Evolutionary conservation across 2,797 vertebrate genomes (phyloP).

Genomic region (Ptychobarbus kaznakovi): DNA sequence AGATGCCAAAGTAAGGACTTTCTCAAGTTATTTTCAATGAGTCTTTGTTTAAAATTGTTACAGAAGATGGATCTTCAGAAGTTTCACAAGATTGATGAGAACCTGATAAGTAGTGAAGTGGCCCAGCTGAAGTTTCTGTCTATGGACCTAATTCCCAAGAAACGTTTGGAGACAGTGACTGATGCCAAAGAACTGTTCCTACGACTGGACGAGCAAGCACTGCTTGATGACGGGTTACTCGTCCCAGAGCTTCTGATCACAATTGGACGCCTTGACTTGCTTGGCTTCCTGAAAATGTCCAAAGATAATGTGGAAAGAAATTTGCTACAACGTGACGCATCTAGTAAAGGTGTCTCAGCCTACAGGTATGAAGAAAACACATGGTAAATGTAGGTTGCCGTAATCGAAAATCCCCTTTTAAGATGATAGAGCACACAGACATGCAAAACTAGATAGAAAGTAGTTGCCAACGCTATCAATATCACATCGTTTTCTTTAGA

Average conservation of each 20-base stretch:
- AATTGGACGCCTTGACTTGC: constrained; percentile 71
- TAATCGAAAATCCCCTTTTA: neutral
- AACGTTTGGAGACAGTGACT: constrained; percentile 66
- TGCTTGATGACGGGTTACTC: constrained; percentile 64
- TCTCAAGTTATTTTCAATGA: neutral
- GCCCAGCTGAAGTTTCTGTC: constrained; percentile 78
- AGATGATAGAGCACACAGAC: neutral
- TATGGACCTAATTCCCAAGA: constrained; percentile 67
- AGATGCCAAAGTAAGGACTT: neutral
- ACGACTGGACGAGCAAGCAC: constrained; percentile 69
- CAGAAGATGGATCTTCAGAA: constrained; percentile 66
- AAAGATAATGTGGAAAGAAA: constrained; percentile 7
- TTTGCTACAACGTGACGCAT: constrained; percentile 36
- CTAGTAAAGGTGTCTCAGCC: constrained; percentile 61
- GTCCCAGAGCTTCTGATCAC: constrained; percentile 71
- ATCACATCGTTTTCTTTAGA: neutral
- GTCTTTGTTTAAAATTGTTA: neutral
- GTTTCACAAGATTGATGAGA: constrained; percentile 69
- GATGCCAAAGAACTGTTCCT: constrained; percentile 71
- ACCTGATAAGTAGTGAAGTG: constrained; percentile 71
- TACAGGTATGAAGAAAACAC: constrained; percentile 71
- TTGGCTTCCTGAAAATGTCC: constrained; percentile 54
- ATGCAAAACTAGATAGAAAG: neutral
- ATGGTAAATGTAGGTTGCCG: neutral
- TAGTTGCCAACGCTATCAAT: neutral